Conservation (phyloP, 2,888 invertebrate genomes). For the Microplitis manilae region DNA sequence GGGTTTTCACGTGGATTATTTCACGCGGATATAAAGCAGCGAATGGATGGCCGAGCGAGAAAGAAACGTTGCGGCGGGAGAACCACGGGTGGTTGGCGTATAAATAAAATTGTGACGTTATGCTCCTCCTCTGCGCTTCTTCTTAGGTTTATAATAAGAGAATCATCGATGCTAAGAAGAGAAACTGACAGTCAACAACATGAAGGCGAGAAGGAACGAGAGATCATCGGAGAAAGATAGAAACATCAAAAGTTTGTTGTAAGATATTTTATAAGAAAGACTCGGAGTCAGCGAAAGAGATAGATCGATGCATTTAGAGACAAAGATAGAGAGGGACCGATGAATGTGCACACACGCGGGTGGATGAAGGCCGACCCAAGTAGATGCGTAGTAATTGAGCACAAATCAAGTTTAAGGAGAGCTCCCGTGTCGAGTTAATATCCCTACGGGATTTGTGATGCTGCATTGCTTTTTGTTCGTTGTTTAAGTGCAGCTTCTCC, state of each 20-base stretch:
- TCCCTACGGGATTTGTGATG: conserved; percentile 52
- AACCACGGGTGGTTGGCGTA: conserved; percentile 55
- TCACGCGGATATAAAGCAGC: conserved; percentile 67
- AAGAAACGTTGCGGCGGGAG: conserved; percentile 2
- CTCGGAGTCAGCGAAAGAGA: too few relatives aligned
- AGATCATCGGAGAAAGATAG: neutral
- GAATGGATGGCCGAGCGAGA: conserved; percentile 64
- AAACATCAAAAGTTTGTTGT: neutral
- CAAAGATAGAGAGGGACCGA: neutral
- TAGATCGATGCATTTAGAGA: too few relatives aligned
- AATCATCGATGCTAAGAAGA: conserved; percentile 40
- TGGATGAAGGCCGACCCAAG: conserved; percentile 43
- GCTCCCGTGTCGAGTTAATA: conserved; percentile 54
- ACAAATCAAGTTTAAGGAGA: conserved; percentile 71
- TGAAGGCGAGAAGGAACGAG: conserved; percentile 27
- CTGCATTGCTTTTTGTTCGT: conserved; percentile 43
- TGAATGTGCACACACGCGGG: conserved; percentile 13
- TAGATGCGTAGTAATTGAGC: conserved; percentile 69
- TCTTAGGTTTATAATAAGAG: conserved; percentile 56
- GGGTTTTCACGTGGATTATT: conserved; percentile 51
- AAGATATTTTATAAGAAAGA: neutral
- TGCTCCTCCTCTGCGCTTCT: conserved; percentile 34
- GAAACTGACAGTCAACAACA: conserved; percentile 32
- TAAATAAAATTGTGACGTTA: conserved; percentile 69
- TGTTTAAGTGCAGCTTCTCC: conserved; percentile 34